These are phyloP conservation scores for Pseudorhiza aurosa DNA, from an alignment of 30 jellyfish, hydroid and myxozoan genomes.

Conservation along the genomic window DNA sequence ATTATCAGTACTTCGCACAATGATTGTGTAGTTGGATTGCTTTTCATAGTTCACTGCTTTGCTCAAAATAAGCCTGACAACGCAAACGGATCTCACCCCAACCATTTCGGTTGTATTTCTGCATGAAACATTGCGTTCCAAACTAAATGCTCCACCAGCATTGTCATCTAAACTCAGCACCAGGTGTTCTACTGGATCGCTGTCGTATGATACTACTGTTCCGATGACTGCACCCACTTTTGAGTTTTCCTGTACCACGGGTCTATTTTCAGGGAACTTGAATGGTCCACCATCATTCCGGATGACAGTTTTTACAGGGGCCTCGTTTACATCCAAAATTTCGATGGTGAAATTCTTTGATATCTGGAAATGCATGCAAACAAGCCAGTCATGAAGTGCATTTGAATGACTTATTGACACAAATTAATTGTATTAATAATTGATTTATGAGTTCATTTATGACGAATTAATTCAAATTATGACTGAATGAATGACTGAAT, in stretches of 20 bases:
- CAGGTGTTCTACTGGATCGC: conserved; percentile 63
- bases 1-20: conserved; percentile 65
- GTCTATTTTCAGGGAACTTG: conserved; percentile 59
- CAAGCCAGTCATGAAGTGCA: not conserved
- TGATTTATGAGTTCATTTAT: too few species aligned
- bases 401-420: too few species aligned
- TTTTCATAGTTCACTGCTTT: conserved; percentile 59
- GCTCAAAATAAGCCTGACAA: conserved; percentile 26
- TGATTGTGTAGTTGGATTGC: conserved; percentile 13
- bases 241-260: conserved; percentile 67
- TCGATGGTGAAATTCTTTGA: conserved; percentile 60
- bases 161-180: conserved; percentile 50
- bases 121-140: conserved; percentile 40
- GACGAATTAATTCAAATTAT: too few species aligned
- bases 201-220: conserved; percentile 79
- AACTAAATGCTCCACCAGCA: conserved; percentile 53
- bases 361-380: conserved; percentile 16
- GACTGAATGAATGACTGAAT: too few species aligned
- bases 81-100: conserved; percentile 59
- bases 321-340: conserved; percentile 82
- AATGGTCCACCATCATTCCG: conserved; percentile 52
- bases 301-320: conserved; percentile 66
- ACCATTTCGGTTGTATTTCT: conserved; percentile 25
- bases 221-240: conserved; percentile 70
- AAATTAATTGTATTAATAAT: too few species aligned